Base-by-base conservation (phyloP, 2,113 vertebrate genomes). In the Globicephala melas region DNA sequence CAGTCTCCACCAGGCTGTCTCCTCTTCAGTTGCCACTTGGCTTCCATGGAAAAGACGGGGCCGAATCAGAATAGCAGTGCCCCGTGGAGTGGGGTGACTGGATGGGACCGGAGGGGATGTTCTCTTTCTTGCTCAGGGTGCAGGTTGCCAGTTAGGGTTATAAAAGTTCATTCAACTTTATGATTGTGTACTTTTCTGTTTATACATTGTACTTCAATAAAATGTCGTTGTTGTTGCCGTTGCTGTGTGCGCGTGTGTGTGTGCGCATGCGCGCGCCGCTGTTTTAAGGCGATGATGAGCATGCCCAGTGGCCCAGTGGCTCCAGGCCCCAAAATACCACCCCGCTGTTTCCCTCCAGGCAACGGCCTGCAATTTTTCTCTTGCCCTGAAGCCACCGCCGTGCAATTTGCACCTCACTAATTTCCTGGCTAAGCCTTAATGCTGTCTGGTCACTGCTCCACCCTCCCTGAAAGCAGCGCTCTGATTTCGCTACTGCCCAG, bases 401-500 rank as follows among this genome's bases (percentile, higher is more conserved):
- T 97, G 97, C 96, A 97, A 97, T 97, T 97, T 97, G 96, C 97
- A 97, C 96, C 92, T 97, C 86, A 95, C 95, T 96, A 95, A 97
- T 96, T 95, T 97, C 92, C 96, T 97, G 83, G 94, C 89, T 62
- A 87, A 87, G 60, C 60, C 97, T 95, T 82, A 70, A 55, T 60
- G 85, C 82, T 62, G 73, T 89, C 94, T 95, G 63, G 70, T 79
- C 87, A 53, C 86, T 50, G 38, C 74, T 38, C 95, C 38, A 81
- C 79, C 93, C 89, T 95, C 82, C 58, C 38, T 1, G 21, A 83
- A 71, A 89, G 89, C 77, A 80, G 62, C 0, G 17, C 92, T 76
- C 76, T 74, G 68, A 36, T 38, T 63, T 65, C 8, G 3, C n/a
- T 53, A 47, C 89, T 82, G 91, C 55, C 47, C 33, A 65, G 50